Conservation (phyloP, 2,113 vertebrate genomes). For the Prinia subflava region DNA sequence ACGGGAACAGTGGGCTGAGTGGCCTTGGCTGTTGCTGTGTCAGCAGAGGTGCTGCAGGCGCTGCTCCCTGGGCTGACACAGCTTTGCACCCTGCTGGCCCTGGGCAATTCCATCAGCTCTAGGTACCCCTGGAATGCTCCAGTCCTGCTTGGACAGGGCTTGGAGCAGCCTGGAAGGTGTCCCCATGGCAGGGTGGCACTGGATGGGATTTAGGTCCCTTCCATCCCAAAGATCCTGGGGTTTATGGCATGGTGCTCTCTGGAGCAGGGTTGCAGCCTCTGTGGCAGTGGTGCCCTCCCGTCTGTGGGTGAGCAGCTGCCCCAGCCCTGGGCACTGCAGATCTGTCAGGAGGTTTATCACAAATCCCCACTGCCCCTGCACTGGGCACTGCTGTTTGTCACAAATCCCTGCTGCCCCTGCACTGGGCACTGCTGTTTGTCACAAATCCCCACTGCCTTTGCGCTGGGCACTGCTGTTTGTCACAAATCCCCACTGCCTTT, state of each 20-base stretch:
- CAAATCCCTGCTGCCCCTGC: no score
- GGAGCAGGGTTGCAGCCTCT: no score
- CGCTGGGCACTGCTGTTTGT: no score
- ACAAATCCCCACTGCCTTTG: no score
- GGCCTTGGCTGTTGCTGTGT: background rate
- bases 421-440: no score
- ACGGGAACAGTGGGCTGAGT: rapidly evolving
- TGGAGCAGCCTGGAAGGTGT: background rate
- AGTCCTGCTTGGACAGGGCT: rapidly evolving
- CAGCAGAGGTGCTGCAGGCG: background rate
- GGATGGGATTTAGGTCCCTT: background rate
- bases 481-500: no score
- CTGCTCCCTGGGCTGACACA: background rate
- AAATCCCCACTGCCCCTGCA: no score
- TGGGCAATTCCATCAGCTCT: background rate
- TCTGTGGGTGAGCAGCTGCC: no score
- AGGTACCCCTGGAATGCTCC: rapidly evolving
- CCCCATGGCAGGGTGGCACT: background rate
- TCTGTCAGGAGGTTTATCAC: no score
- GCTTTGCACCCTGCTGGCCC: rapidly evolving
- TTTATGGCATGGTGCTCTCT: rapidly evolving
- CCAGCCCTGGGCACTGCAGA: no score
- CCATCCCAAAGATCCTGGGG: background rate
- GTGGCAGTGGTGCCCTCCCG: no score
- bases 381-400: no score